Conservation (phyloP, 2,113 vertebrate species). For the Burhinus oedicnemus region DNA sequence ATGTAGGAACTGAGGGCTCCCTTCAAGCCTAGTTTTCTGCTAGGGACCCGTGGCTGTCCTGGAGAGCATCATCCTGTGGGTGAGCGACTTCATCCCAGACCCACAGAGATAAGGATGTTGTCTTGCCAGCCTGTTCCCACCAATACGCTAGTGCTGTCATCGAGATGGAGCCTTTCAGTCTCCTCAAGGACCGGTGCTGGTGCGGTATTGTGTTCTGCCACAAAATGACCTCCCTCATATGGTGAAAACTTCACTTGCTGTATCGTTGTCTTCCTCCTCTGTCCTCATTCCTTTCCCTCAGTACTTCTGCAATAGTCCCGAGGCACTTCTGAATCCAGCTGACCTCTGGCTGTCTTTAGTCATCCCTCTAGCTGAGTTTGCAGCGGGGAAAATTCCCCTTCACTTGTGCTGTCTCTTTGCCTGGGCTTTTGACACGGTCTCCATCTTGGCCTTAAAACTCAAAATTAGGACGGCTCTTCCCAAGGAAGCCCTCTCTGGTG, state of each 20-base stretch:
- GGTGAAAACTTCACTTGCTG: neutral
- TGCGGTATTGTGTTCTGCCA: neutral
- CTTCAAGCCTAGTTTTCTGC: neutral
- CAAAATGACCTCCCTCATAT: neutral
- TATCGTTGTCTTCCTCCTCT: neutral
- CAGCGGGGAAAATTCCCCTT: neutral
- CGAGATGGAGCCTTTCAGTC: neutral
- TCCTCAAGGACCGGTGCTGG: neutral
- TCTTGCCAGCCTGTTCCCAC: neutral
- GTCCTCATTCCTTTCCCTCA: neutral
- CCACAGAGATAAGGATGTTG: neutral
- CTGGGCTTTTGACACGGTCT: neutral
- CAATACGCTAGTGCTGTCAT: neutral
- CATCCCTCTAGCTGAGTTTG: neutral
- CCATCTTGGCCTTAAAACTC: neutral
- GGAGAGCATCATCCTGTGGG: neutral
- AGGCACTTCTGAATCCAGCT: neutral
- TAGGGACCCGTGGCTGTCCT: neutral
- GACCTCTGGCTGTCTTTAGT: neutral
- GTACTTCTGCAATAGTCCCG: neutral
- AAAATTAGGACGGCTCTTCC: neutral
- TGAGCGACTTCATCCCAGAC: fast-evolving
- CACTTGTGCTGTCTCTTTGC: neutral
- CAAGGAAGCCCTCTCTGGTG: neutral
- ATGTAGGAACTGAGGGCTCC: neutral